Percentiles rank a stretch among this genome's conserved stretches.
These are phyloP conservation scores for Magallana nippona DNA, from an alignment of 2,888 invertebrate species.

Conservation along the genomic window DNA sequence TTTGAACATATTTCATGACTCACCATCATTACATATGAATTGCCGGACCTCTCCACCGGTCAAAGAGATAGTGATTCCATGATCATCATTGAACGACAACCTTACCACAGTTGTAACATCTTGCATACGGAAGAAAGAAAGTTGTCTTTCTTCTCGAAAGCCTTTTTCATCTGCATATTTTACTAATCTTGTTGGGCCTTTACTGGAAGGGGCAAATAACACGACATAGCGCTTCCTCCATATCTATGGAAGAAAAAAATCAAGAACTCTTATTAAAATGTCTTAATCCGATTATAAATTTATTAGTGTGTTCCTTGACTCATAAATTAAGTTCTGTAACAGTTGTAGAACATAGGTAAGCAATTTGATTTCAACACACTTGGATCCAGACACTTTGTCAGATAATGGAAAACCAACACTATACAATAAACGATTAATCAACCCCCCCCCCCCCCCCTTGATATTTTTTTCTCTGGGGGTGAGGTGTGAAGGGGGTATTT, in stretches of 20 bases:
- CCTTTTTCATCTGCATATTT: conserved; percentile 46
- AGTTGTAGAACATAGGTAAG: too few relatives aligned
- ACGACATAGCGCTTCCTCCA: conserved; percentile 49
- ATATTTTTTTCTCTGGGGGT: too few relatives aligned
- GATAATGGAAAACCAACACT: too few relatives aligned
- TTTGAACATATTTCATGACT: background rate
- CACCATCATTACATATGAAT: conserved; percentile 51
- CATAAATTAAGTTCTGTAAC: too few relatives aligned
- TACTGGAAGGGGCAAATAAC: conserved; percentile 45
- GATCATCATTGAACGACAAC: background rate
- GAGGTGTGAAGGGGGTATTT: too few relatives aligned
- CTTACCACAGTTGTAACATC: conserved; percentile 45
- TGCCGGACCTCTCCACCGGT: conserved; percentile 39
- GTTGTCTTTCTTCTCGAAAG: conserved; percentile 33
- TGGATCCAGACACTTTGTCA: too few relatives aligned
- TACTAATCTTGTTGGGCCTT: conserved; percentile 48
- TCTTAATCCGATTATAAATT: too few relatives aligned
- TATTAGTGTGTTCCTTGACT: too few relatives aligned
- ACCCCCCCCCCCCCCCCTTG: too few relatives aligned
- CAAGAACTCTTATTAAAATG: too few relatives aligned
- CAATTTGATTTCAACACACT: too few relatives aligned
- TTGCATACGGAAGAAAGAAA: conserved; percentile 40
- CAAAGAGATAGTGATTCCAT: conserved; percentile 46
- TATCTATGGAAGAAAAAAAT: background rate
- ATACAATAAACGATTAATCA: too few relatives aligned